Base-by-base conservation (phyloP, 1,140 invertebrate genomes). In the Mya arenaria region DNA sequence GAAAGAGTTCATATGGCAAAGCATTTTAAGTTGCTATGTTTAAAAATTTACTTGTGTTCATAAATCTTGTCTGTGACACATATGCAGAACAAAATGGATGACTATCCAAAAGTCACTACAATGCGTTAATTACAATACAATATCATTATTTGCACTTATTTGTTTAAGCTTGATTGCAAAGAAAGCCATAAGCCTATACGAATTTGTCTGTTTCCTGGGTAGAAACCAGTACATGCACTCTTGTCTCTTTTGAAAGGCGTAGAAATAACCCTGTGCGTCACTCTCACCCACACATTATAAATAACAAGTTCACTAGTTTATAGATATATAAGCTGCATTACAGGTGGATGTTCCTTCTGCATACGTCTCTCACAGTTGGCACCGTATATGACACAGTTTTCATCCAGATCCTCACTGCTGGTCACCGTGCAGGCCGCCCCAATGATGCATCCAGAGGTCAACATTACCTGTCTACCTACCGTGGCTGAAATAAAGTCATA, bases 351-450 rank as follows among this genome's bases (percentile, higher is more conserved):
- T 88, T 98, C 98, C 80, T 96, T 94, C 86, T 97, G 97, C 90
- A 97, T 95, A 87, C 97, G 93, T 80, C 96, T 95, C 56, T 96
- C 95, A 91, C 96, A 93, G 32, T 93, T 89, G 52, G 94, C 94
- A 0, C 98, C 98, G 94, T 96, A 99, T 44, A 99, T 95, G 23
- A 99, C 96, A 36, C 96, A 97, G 91, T 98, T 98, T 90, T 99
- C 97, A 60, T 95, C 94, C 79, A 99, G 92, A 23, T 82, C 83
- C 73, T 94, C 93, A 63, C 84, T 84, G 86, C 95, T 95, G 63
- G 94, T 95, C 10, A 99, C 89, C 52, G 93, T 90, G 92, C 98
- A 99, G 41, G 95, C 96, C 77, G 97, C 96, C 55, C 98, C 98
- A 89, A 99, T 96, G 1, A 98, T 96, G 94, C 98, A 99, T 41